Evolutionary conservation across 2,797 vertebrate species (phyloP), one percentile per base, ranked within the genome.

Genomic region (Dromococcyx pavoninus): DNA sequence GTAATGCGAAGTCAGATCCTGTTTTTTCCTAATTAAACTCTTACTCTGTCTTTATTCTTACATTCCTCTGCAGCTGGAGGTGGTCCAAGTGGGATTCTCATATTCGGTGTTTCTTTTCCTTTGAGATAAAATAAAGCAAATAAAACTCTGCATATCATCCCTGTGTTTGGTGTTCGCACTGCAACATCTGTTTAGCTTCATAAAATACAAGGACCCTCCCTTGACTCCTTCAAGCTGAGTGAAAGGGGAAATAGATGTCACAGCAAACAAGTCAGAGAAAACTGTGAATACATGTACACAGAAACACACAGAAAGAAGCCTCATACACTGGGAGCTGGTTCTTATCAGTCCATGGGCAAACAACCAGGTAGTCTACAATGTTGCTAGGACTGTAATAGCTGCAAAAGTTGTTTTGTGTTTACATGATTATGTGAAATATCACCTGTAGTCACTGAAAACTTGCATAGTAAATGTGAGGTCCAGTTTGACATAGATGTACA

Each of bases 131-230:
- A 35, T 64, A 79, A 54, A 35, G 48, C 65, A 94, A 95, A 87
- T 64, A 80, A 79, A 92, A 41, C 0, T 0, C 37, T 83, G 64
- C 41, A 48, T 82, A 64, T 41, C 35, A 53, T 80, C 37, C 54
- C 73, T 37, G 15, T 65, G 37, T 60, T 56, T 78, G 33, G 28
- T 89, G 48, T 76, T 76, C 91, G 60, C 10, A 17, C 44, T 86
- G 39, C 53, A 79, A 81, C 50, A 80, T 88, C 69, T 92, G 72
- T 64, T 92, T 74, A 92, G 30, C 54, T 88, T 92, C 82, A 81
- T 51, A 66, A 89, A 89, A 83, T 25, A 51, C 17, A 54, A 54
- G 23, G 48, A 83, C 10, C 9, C 54, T 74, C 24, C 37, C 41
- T 58, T 58, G 44, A 65, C 22, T 88, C 28, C 58, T 89, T 88